Base-by-base conservation (phyloP, 1,140 invertebrate genomes). In the Drosophila aff. region DNA sequence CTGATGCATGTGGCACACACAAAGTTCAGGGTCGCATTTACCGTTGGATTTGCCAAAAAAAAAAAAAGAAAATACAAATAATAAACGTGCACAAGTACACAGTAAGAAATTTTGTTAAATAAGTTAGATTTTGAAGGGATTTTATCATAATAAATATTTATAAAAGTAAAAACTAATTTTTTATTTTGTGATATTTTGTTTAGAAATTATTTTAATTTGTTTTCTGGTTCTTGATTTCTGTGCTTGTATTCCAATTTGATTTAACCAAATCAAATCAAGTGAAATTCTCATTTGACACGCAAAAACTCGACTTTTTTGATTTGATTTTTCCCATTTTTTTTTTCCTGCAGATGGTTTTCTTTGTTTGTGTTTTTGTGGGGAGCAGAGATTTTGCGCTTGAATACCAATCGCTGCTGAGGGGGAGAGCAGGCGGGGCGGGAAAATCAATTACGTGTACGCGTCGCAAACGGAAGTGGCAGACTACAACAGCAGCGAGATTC, bases 21-120 rank as follows among this genome's bases (percentile, higher is more conserved):
- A 83, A 83, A 76, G 81, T 82, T 83, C 81, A 83, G 53, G 76
- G 81, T 79, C 79, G 69, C n/a, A 59, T 62, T 68, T 78, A 78
- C 76, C 64, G 75, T 68, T 77, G 55, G 57, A 49, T 61, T 50
- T 78, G 61, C 76, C 69, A 73, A 78, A 78, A 78, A 76, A 69
- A 31, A 62, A 28, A 28, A 28, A 5, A 28, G 0, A 67, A 55
- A 62, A 23, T 31, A 49, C 23, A 13, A 40, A 60, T 60, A 50
- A 52, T 49, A 21, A 38, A 38, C 65, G 18, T 40, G 26, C 68
- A 67, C 65, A 72, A 66, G 38, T 71, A 68, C 49, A 71, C 67
- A 13, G 49, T 0, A 5, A 49, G n/a, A 66, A 33, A 40, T 15
- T 15, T 1, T 1, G 3, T 16, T 16, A 7, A 38, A 57, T 49